Evolutionary conservation across 2,888 invertebrate genomes (phyloP).

Genomic region (Himalopsyche japonica): DNA sequence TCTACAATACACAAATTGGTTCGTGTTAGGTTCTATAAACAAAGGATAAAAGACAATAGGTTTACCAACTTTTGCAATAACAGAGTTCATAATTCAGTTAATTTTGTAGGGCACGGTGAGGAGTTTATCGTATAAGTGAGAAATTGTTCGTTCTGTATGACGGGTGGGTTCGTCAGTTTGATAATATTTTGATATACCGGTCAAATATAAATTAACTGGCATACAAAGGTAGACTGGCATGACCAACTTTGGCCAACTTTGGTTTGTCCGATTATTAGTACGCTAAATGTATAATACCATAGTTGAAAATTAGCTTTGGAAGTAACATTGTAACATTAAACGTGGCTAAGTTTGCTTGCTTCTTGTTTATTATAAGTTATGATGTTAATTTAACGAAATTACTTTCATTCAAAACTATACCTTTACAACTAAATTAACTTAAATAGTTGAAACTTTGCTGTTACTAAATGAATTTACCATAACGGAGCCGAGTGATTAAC

Average conservation of each 20-base stretch:
- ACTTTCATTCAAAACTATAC: no score
- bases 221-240: background rate
- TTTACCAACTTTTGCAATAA: background rate
- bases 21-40: background rate
- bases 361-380: no score
- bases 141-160: background rate
- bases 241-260: background rate
- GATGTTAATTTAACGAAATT: no score
- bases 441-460: no score
- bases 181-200: background rate
- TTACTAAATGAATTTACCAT: no score
- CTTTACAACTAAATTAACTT: no score
- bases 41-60: background rate
- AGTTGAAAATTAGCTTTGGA: no score
- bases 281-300: no score
- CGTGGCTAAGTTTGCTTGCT: no score
- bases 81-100: background rate
- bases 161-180: background rate
- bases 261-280: background rate
- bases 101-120: background rate
- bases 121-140: background rate
- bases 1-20: background rate
- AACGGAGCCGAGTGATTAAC: no score
- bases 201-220: background rate
- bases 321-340: no score